Evolutionary conservation across 2,888 invertebrate species (phyloP).

Genomic region (Elmis aenea): DNA sequence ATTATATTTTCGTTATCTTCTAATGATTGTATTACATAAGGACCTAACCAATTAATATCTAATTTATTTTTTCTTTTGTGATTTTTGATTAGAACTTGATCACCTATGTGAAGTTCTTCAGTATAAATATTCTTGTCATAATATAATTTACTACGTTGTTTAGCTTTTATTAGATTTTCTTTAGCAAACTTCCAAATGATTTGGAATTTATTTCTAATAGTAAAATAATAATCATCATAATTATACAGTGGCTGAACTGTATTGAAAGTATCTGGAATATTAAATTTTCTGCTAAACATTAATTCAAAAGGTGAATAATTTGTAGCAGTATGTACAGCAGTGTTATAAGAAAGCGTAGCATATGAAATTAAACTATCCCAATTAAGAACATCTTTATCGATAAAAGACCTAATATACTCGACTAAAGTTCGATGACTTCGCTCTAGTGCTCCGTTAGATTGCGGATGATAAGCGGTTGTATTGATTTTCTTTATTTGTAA

Average conservation of each 20-base stretch:
- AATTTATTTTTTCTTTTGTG: conserved; percentile 1
- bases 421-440: conserved; percentile 30
- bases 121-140: conserved; percentile 12
- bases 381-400: conserved; percentile 21
- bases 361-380: conserved; percentile 15
- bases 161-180: conserved; percentile 23
- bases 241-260: conserved; percentile 25
- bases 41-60: neutral
- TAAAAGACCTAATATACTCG: conserved; percentile 29
- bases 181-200: conserved; percentile 24
- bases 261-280: conserved; percentile 21
- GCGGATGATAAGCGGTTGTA: conserved; percentile 29
- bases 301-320: conserved; percentile 31
- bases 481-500: conserved; percentile 29
- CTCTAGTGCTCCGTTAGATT: conserved; percentile 31
- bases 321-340: conserved; percentile 28
- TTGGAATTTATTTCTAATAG: conserved; percentile 23
- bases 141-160: conserved; percentile 25
- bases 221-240: conserved; percentile 26
- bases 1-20: conserved; percentile 1
- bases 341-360: conserved; percentile 28
- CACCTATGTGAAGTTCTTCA: neutral
- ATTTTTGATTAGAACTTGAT: conserved; percentile 3
- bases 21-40: neutral
- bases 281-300: conserved; percentile 26